Evolutionary conservation across 2,888 invertebrate species (phyloP).

Genomic region (Magallana nippona): DNA sequence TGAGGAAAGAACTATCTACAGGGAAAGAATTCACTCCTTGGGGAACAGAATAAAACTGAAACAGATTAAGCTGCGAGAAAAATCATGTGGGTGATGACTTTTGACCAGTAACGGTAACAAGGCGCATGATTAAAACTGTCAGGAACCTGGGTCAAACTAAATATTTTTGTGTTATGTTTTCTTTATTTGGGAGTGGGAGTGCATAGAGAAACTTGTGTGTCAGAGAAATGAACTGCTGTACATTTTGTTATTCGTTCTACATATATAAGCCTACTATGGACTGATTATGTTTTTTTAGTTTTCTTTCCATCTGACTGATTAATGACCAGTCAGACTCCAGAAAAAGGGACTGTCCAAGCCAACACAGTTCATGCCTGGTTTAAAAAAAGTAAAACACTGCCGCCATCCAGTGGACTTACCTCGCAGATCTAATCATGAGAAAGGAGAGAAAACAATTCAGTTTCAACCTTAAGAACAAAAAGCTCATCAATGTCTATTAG

Average conservation of each 20-base stretch:
- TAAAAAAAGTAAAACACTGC: constrained; percentile 9
- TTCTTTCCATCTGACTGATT: background rate
- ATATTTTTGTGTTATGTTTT: background rate
- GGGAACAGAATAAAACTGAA: background rate
- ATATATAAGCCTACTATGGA: constrained; percentile 13
- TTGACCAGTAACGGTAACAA: background rate
- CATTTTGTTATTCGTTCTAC: background rate
- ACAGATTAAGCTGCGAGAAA: background rate
- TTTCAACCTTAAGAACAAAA: constrained; percentile 5
- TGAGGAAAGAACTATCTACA: no score
- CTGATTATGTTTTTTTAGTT: background rate
- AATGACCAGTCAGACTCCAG: constrained; percentile 18
- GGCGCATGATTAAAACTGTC: background rate
- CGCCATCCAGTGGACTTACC: constrained; percentile 13
- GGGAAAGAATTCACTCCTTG: no score
- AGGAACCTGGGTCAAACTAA: background rate
- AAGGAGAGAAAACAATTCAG: constrained; percentile 24
- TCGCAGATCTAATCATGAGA: constrained; percentile 26
- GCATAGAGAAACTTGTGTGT: background rate
- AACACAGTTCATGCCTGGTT: constrained; percentile 21
- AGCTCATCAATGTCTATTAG: background rate
- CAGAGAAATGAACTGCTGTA: background rate
- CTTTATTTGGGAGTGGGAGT: background rate
- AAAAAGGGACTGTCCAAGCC: background rate
- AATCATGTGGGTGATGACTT: background rate